Conservation (phyloP, 2,113 vertebrate species). For the Oncorhynchus clarkii region DNA sequence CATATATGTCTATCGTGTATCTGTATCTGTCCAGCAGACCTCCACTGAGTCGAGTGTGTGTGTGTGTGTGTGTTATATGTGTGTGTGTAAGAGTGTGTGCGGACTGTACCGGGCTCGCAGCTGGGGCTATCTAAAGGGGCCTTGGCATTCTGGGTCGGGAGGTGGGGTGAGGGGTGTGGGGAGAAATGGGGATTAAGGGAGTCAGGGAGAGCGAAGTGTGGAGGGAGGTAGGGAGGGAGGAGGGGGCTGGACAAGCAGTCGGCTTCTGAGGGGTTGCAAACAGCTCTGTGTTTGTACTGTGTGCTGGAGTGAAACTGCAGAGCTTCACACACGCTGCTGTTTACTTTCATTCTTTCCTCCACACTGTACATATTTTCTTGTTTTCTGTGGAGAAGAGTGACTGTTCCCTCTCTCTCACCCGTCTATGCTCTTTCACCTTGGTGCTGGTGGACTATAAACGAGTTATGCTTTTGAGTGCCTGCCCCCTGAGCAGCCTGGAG, state of each 20-base stretch:
- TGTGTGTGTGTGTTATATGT: neutral
- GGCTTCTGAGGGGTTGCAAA: neutral
- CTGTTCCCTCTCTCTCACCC: neutral
- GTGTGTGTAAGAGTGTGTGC: neutral
- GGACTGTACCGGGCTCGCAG: constrained; percentile 13
- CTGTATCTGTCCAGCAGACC: constrained; percentile 22
- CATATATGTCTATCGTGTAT: neutral
- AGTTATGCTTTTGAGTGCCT: constrained; percentile 57
- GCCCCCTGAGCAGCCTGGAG: constrained; percentile 61
- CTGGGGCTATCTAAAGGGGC: constrained; percentile 18
- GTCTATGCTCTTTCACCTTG: constrained; percentile 23
- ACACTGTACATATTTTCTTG: constrained; percentile 13
- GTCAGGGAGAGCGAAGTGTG: constrained; percentile 10
- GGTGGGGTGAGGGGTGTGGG: constrained; percentile 4
- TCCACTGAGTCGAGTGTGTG: constrained; percentile 33
- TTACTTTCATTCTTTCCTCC: constrained; percentile 24
- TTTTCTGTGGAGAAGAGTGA: neutral
- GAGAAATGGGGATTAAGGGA: constrained; percentile 22
- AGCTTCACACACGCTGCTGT: neutral
- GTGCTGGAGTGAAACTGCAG: constrained; percentile 35
- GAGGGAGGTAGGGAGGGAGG: constrained; percentile 14
- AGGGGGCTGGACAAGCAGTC: constrained; percentile 16
- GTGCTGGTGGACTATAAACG: constrained; percentile 38
- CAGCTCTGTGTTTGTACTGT: neutral
- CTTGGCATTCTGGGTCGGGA: constrained; percentile 40